Conservation (phyloP, 2,797 vertebrate species). For the Xerus rutilus region DNA sequence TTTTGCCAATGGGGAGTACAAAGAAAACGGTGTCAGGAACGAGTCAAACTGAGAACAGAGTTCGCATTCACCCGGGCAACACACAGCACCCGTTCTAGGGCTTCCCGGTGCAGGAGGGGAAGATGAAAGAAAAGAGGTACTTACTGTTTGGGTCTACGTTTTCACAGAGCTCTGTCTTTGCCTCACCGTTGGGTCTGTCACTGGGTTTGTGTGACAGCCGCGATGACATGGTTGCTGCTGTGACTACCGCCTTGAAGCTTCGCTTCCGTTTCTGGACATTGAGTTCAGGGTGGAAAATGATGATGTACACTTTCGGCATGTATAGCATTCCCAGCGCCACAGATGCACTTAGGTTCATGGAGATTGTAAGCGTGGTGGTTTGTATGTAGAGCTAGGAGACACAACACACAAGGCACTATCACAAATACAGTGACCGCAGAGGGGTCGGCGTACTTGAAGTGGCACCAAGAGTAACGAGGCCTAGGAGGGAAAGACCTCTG, state of each 20-base stretch:
- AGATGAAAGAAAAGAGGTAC: conserved; percentile 80
- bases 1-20: not conserved
- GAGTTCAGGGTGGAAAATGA: conserved; percentile 99
- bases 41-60: not conserved
- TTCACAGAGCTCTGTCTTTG: conserved; percentile 98
- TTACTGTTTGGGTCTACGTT: conserved; percentile 95
- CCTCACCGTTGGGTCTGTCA: conserved; percentile 98
- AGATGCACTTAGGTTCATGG: conserved; percentile 99
- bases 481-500: not conserved
- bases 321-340: conserved; percentile 99
- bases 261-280: conserved; percentile 99
- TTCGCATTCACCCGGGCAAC: not conserved
- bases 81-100: not conserved
- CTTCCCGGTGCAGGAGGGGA: not conserved
- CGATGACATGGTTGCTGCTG: conserved; percentile 98
- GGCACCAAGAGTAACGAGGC: not conserved
- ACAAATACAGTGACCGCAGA: conserved; percentile 80
- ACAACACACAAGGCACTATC: conserved; percentile 86
- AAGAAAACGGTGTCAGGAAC: not conserved
- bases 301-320: conserved; percentile 99
- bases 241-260: conserved; percentile 99
- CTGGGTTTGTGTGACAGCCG: conserved; percentile 97
- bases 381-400: conserved; percentile 97
- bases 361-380: conserved; percentile 99
- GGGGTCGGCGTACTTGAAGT: not conserved